A percentile compares a stretch with the other conserved stretches of the same genome.
Conservation (phyloP, 2,888 invertebrate species). For the Erebia ligea region DNA sequence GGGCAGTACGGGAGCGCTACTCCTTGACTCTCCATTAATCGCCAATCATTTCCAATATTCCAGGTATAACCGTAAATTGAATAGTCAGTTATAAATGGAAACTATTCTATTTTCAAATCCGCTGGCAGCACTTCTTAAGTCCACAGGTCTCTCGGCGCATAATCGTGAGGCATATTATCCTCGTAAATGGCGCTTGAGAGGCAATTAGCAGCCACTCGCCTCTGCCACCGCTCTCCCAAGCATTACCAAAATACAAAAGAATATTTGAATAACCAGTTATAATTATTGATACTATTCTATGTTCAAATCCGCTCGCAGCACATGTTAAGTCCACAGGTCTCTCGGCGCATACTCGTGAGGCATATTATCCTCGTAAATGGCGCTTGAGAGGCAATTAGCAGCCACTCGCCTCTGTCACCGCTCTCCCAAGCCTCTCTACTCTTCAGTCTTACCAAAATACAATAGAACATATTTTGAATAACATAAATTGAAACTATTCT, state of each 20-base stretch:
- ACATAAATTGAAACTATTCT: not conserved
- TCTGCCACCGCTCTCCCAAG: slow-evolving; percentile 54
- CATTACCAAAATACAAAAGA: not conserved
- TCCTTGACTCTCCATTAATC: too few relatives aligned
- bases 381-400: slow-evolving; percentile 67
- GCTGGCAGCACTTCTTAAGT: slow-evolving; percentile 27
- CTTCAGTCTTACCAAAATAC: too few relatives aligned
- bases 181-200: slow-evolving; percentile 76
- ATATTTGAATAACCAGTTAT: not conserved
- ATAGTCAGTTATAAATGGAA: too few relatives aligned
- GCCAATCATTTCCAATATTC: too few relatives aligned
- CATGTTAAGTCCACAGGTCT: slow-evolving; percentile 19
- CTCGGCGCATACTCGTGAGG: slow-evolving; percentile 26
- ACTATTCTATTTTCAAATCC: slow-evolving; percentile 23
- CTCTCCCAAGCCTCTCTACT: slow-evolving; percentile 29
- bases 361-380: slow-evolving; percentile 64
- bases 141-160: slow-evolving; percentile 20
- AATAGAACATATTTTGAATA: too few relatives aligned
- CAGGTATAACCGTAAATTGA: too few relatives aligned
- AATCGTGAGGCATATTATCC: slow-evolving; percentile 42
- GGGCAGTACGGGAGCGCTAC: too few relatives aligned
- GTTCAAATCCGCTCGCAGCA: slow-evolving; percentile 30
- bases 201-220: slow-evolving; percentile 72
- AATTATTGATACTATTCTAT: slow-evolving; percentile 1
- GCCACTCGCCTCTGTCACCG: slow-evolving; percentile 60